phyloP scores from a whole-genome alignment of 2,888 invertebrate species.

The Leptopilina drosophilae region DNA sequence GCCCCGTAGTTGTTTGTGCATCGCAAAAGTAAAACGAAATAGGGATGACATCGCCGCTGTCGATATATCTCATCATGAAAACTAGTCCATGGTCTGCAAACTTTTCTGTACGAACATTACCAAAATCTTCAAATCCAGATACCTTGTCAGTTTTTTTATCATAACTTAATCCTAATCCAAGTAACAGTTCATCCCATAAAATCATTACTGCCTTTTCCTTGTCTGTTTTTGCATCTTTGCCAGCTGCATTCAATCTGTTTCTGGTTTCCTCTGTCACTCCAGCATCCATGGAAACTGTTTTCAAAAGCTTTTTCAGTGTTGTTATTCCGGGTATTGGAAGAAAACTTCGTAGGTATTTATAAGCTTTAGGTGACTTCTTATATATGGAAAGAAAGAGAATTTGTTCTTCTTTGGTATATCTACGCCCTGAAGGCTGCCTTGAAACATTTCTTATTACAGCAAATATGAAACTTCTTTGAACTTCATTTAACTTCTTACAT shows the following conservation, averaged over 20 bases:
- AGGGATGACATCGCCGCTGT: slow-evolving; percentile 48
- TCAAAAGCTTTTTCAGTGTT: neutral
- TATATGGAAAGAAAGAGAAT: neutral
- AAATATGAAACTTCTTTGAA: neutral
- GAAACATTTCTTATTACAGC: neutral
- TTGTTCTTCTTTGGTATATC: neutral
- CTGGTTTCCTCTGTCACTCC: neutral
- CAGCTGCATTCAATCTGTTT: neutral
- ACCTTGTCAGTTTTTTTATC: slow-evolving; percentile 1
- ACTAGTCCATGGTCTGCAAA: slow-evolving; percentile 48
- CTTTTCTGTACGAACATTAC: neutral
- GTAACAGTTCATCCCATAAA: neutral
- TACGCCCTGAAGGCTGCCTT: neutral
- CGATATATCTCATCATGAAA: slow-evolving; percentile 47
- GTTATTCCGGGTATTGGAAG: neutral
- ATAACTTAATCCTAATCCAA: neutral
- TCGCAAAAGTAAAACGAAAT: slow-evolving; percentile 43
- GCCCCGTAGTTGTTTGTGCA: slow-evolving; percentile 40
- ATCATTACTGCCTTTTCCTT: neutral
- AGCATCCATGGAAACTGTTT: neutral
- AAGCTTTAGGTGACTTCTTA: neutral
- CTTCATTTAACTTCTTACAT: neutral
- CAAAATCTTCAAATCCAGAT: slow-evolving; percentile 42
- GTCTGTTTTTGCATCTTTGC: neutral
- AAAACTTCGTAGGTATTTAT: neutral